Evolutionary conservation across 2,113 vertebrate genomes (phyloP).

Genomic region (Thomomys bottae): DNA sequence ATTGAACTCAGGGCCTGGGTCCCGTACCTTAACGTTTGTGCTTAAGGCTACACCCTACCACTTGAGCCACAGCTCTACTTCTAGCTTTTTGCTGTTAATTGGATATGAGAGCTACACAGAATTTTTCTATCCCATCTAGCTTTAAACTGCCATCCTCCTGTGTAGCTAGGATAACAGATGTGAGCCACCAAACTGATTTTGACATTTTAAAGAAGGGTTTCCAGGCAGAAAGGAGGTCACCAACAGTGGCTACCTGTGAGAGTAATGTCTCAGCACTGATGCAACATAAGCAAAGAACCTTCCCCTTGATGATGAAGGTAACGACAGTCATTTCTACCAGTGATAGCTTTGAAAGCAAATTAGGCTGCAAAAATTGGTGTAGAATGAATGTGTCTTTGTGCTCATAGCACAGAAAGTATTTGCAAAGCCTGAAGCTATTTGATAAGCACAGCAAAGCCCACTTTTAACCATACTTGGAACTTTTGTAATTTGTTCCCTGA

Average conservation of each 20-base stretch:
- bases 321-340: conserved; percentile 19
- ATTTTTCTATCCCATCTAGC: too few relatives aligned
- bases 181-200: not conserved
- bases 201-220: not conserved
- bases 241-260: not conserved
- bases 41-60: too few relatives aligned
- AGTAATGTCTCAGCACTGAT: not conserved
- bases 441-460: conserved; percentile 44
- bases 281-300: not conserved
- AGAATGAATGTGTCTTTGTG: not conserved
- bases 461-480: conserved; percentile 41
- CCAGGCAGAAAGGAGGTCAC: not conserved
- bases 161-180: too few relatives aligned
- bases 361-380: conserved; percentile 37
- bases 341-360: conserved; percentile 40
- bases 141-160: too few relatives aligned
- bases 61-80: too few relatives aligned
- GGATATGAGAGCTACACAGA: too few relatives aligned
- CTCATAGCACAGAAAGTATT: not conserved
- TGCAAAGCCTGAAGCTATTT: conserved; percentile 46
- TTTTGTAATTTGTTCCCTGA: conserved; percentile 52
- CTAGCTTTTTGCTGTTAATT: too few relatives aligned
- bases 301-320: conserved; percentile 38
- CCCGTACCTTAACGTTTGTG: too few relatives aligned
- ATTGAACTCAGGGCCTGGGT: too few relatives aligned